Percentiles rank a stretch among this genome's conserved stretches.
Evolutionary conservation across 1,140 invertebrate species (phyloP).

Genomic region (Nymphalis io): DNA sequence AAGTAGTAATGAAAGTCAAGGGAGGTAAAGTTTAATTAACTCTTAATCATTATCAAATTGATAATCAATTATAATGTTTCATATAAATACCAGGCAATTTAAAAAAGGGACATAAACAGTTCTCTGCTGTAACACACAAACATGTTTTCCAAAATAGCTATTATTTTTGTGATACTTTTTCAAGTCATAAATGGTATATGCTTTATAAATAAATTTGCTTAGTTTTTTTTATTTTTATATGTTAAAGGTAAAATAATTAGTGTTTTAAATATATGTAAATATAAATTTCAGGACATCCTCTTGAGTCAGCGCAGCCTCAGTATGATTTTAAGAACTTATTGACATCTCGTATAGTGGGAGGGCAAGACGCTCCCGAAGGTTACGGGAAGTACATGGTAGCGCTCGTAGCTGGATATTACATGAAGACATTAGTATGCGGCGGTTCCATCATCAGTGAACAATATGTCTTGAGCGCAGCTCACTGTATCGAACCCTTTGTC

Average conservation of each 20-base stretch:
- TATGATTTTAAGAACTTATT: conserved; percentile 13
- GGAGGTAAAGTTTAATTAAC: conserved; percentile 19
- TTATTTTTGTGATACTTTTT: conserved; percentile 1
- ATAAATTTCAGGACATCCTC: background rate
- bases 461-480: conserved; percentile 53
- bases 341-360: conserved; percentile 53
- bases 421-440: conserved; percentile 48
- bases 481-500: conserved; percentile 49
- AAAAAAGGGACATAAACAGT: conserved; percentile 4
- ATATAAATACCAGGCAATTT: conserved; percentile 14
- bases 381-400: conserved; percentile 53
- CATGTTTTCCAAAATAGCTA: conserved; percentile 17
- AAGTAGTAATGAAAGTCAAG: background rate
- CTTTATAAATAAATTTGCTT: background rate
- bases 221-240: background rate
- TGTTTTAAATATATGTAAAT: background rate
- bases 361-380: conserved; percentile 44
- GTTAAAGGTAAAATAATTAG: too few species aligned
- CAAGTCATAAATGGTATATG: background rate
- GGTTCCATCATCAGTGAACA: conserved; percentile 46
- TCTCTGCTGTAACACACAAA: background rate
- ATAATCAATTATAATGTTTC: conserved; percentile 2
- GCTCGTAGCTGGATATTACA: conserved; percentile 32
- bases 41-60: conserved; percentile 6
- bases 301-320: background rate